phyloP scores from a whole-genome alignment of 2,797 vertebrate species.

The Pterois miles region DNA sequence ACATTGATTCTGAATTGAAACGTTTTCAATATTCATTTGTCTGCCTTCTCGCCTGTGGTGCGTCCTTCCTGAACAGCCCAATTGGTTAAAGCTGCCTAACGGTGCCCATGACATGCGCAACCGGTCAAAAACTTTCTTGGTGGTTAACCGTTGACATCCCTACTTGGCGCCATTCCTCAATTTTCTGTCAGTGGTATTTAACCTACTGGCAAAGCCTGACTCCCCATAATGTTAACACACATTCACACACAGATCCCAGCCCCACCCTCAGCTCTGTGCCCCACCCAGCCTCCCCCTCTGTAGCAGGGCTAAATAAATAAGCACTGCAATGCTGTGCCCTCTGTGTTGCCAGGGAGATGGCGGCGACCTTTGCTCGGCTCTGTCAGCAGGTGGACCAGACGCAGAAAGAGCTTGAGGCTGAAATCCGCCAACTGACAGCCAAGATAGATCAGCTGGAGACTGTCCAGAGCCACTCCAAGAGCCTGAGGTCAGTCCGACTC shows the following conservation, averaged over 20 bases:
- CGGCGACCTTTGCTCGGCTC: constrained; percentile 82
- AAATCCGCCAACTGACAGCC: constrained; percentile 88
- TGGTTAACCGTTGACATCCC: background rate
- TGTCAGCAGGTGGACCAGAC: constrained; percentile 92
- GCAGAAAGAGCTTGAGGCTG: constrained; percentile 89
- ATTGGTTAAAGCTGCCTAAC: no score
- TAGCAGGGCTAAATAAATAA: constrained; percentile 60
- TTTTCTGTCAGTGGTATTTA: background rate
- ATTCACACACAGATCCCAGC: background rate
- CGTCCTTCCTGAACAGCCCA: no score
- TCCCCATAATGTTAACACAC: background rate
- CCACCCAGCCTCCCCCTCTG: constrained; percentile 4
- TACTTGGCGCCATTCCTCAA: background rate
- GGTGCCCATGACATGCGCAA: no score
- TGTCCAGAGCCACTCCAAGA: constrained; percentile 90
- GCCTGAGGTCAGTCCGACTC: constrained; percentile 84
- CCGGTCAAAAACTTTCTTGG: no score
- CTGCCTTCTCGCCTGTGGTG: no score
- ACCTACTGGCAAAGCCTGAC: constrained; percentile 1
- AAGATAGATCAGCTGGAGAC: constrained; percentile 91
- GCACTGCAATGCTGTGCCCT: constrained; percentile 39
- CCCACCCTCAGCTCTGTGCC: background rate
- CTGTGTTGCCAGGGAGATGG: constrained; percentile 89
- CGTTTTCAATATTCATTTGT: background rate
- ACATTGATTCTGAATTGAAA: background rate